Evolutionary conservation across 2,113 vertebrate species (phyloP).

Genomic region (Narcine bancroftii): DNA sequence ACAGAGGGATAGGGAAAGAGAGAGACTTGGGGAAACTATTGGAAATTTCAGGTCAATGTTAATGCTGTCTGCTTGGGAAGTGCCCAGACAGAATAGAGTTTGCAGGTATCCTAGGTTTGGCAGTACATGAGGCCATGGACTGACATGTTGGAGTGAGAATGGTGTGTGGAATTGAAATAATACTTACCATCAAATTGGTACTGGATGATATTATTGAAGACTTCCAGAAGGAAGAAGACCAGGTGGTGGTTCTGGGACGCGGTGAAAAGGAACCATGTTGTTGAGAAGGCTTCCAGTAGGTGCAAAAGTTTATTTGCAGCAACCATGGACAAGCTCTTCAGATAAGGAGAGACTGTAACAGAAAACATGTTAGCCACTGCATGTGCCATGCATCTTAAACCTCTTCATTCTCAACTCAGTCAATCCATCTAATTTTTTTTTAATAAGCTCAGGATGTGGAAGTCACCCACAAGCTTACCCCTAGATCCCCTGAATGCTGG

Average conservation of each 20-base stretch:
- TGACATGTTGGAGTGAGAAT: too few relatives aligned
- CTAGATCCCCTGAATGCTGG: too few relatives aligned
- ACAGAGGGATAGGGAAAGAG: too few relatives aligned
- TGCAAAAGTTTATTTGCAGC: slow-evolving; percentile 93
- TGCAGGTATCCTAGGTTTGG: too few relatives aligned
- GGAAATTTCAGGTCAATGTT: too few relatives aligned
- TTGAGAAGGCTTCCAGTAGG: slow-evolving; percentile 94
- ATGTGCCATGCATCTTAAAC: not conserved
- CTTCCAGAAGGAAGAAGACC: slow-evolving; percentile 91
- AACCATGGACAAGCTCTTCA: slow-evolving; percentile 97
- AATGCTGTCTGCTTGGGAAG: too few relatives aligned
- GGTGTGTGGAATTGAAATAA: too few relatives aligned
- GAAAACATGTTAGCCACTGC: not conserved
- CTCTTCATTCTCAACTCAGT: not conserved
- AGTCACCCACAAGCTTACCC: too few relatives aligned
- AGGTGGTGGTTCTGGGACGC: slow-evolving; percentile 89
- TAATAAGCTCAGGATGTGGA: too few relatives aligned
- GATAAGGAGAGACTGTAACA: slow-evolving; percentile 82
- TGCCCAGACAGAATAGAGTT: too few relatives aligned
- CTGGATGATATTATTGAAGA: slow-evolving; percentile 98
- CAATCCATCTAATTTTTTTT: not conserved
- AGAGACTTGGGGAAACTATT: too few relatives aligned
- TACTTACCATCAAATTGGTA: slow-evolving; percentile 96
- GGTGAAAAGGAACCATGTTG: slow-evolving; percentile 91
- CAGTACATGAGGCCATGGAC: too few relatives aligned